Evolutionary conservation across 2,888 invertebrate species (phyloP), one percentile per base, ranked within the genome.

Genomic region (Gastrophysa polygoni): DNA sequence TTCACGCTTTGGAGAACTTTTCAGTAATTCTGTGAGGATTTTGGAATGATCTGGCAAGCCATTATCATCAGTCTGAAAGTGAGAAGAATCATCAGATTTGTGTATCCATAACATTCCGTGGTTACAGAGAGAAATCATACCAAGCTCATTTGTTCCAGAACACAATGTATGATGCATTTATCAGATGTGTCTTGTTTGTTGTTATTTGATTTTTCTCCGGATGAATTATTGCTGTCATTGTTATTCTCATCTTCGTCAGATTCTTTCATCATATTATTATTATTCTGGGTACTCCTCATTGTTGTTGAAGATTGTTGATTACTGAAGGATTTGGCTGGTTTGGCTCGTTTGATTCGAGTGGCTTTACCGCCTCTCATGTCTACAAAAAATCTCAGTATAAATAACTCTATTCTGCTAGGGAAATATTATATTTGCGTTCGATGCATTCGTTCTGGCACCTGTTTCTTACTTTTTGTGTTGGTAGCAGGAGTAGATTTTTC

Each of bases 81-180:
- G n/a, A n/a, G n/a, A n/a, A n/a, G n/a, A n/a, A n/a, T n/a, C n/a
- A n/a, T n/a, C n/a, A n/a, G n/a, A n/a, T n/a, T n/a, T n/a, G n/a
- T n/a, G n/a, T n/a, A n/a, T n/a, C n/a, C n/a, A n/a, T n/a, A n/a
- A n/a, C n/a, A n/a, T n/a, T n/a, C n/a, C n/a, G n/a, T n/a, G n/a
- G n/a, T 24, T 24, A 24, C 7, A 24, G 7, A 24, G 24, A 24
- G 38, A 14, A 38, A 38, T 38, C 80, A 78, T 80, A 90, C 91
- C 87, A 89, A 85, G 73, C 88, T 86, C 66, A 91, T 77, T 76
- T 88, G 86, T 61, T 87, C 86, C 75, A 91, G 85, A 73, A 91
- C 87, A 74, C 91, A 92, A 65, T 91, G 89, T 18, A 88, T 78
- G 1, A 88, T 83, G 71, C 91, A 91, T 61, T 80, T 63, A 18